Percentiles rank a stretch among this genome's conserved stretches.
Evolutionary conservation across 1,140 invertebrate species (phyloP).

Genomic region (Cotesia typhae): DNA sequence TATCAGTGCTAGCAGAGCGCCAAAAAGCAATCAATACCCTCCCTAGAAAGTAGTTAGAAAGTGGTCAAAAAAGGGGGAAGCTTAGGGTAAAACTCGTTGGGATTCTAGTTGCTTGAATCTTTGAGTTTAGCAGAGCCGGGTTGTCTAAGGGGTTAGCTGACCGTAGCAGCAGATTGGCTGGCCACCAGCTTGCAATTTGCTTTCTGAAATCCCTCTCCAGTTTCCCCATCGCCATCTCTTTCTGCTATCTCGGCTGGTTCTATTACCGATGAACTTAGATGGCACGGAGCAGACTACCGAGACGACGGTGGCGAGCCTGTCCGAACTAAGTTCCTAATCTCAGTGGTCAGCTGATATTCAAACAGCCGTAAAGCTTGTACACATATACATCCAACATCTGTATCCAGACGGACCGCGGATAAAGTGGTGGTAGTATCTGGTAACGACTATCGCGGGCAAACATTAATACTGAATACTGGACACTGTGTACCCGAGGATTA

Average conservation of each 20-base stretch:
- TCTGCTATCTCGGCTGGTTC: constrained; percentile 24
- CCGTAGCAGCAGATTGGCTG: constrained; percentile 39
- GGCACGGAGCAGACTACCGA: constrained; percentile 32
- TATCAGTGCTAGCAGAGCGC: not conserved
- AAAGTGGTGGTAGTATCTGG: constrained; percentile 54
- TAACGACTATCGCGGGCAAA: constrained; percentile 63
- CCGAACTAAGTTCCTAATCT: constrained; percentile 60
- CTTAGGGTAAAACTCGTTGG: not conserved
- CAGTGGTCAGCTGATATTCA: constrained; percentile 61
- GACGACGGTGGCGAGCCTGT: constrained; percentile 31
- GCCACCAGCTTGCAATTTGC: constrained; percentile 43
- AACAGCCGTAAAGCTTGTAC: constrained; percentile 48
- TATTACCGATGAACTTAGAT: constrained; percentile 44
- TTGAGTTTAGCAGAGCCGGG: constrained; percentile 31
- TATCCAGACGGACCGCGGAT: not conserved
- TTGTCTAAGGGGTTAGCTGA: constrained; percentile 30
- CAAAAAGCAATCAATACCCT: not conserved
- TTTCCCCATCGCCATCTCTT: not conserved
- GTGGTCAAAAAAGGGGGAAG: too few relatives aligned
- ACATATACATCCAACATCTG: constrained; percentile 23
- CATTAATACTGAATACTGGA: constrained; percentile 58
- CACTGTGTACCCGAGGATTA: constrained; percentile 59
- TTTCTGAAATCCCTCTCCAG: constrained; percentile 8
- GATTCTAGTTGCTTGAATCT: constrained; percentile 24
- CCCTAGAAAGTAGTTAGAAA: too few relatives aligned